Base-by-base conservation (phyloP, 2,113 vertebrate species). In the Nymphicus hollandicus region DNA sequence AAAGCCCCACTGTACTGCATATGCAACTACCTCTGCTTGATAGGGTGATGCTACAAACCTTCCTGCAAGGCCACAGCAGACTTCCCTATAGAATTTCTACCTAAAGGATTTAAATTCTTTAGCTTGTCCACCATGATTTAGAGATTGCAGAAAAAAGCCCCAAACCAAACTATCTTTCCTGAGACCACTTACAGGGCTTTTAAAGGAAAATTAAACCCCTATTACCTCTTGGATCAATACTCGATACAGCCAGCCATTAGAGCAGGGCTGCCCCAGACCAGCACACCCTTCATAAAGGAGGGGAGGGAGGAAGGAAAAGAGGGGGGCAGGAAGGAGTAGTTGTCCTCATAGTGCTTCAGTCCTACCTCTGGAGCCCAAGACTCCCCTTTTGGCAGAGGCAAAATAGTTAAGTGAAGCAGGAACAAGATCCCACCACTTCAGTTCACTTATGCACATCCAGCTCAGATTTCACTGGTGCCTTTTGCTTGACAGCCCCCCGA, bases 141-240 rank as follows among this genome's bases (percentile, higher is more conserved):
- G 69, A 58, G 33, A 24, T 4, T 27, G n/a, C n/a, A n/a, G 2
- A 60, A 61, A 37, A 28, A 29, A 37, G 49, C 4, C 11, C n/a
- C 56, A 58, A 58, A 23, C 56, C 33, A 35, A 58, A 58, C 33
- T 35, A 49, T 52, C 79, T 71, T 88, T 49, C 52, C 69, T 53
- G 37, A 82, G 89, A 84, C 88, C 84, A 58, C 68, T 87, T 61
- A 43, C 61, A 64, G 64, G 66, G 63, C 74, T 94, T 35, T 96
- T 88, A 93, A 92, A 93, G 69, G 89, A 71, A 88, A 95, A 91
- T 97, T 95, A 96, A 95, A 73, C 50, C 73, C 82, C 87, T 80
- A 73, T 95, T 89, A 95, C 8, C 13, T 72, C 29, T 0, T 2
- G 5, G 79, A 93, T 96, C 96, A 94, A 96, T 96, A 95, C 71